Evolutionary conservation across 2,797 vertebrate genomes (phyloP).

Genomic region (Valencia hispanica): DNA sequence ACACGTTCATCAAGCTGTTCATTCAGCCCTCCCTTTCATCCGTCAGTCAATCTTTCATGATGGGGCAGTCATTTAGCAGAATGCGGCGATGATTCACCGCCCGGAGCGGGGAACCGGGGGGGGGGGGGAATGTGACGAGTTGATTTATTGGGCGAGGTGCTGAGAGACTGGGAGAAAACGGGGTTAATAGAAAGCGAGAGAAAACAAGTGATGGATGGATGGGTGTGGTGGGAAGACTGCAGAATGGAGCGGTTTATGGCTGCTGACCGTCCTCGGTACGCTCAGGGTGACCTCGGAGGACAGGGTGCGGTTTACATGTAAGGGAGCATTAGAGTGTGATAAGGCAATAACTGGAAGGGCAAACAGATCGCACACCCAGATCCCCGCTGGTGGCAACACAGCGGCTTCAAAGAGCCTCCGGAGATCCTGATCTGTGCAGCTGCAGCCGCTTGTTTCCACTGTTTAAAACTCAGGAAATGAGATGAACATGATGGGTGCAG

Average conservation of each 20-base stretch:
- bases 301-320: slow-evolving; percentile 14
- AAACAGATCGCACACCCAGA: slow-evolving; percentile 1
- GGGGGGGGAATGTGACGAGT: slow-evolving; percentile 33
- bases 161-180: slow-evolving; percentile 23
- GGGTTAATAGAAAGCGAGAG: slow-evolving; percentile 48
- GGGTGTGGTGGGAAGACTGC: neutral
- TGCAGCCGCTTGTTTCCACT: neutral
- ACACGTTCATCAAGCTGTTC: slow-evolving; percentile 31
- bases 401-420: neutral
- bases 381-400: neutral
- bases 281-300: slow-evolving; percentile 11
- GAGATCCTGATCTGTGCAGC: neutral
- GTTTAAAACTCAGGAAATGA: neutral
- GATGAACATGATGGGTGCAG: neutral
- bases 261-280: slow-evolving; percentile 35
- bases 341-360: slow-evolving; percentile 2
- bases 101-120: slow-evolving; percentile 36
- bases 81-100: slow-evolving; percentile 57
- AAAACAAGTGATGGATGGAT: slow-evolving; percentile 3
- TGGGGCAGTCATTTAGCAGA: slow-evolving; percentile 38
- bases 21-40: slow-evolving; percentile 51
- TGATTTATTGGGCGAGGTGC: slow-evolving; percentile 51
- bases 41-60: slow-evolving; percentile 49
- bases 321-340: neutral
- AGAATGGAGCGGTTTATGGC: slow-evolving; percentile 9